Conservation (phyloP, 2,888 invertebrate genomes). For the Noctua fimbriata region DNA sequence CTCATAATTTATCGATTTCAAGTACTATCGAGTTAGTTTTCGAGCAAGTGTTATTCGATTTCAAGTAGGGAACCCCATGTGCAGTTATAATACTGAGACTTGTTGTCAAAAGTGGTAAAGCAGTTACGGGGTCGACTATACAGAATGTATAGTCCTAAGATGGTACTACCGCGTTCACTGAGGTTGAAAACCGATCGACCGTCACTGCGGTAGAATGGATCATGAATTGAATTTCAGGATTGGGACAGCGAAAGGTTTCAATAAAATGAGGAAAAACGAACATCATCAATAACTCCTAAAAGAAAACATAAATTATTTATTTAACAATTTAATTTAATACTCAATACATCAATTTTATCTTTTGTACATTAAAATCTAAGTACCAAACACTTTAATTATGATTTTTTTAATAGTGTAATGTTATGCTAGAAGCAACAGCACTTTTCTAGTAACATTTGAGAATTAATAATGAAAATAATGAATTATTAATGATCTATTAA, state of each 20-base stretch:
- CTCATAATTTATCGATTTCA: too few relatives aligned
- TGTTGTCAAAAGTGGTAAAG: not conserved
- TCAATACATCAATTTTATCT: slow-evolving; percentile 85
- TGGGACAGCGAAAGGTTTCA: not conserved
- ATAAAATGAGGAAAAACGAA: slow-evolving; percentile 19
- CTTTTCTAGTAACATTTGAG: slow-evolving; percentile 64
- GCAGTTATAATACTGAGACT: not conserved
- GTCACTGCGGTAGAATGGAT: not conserved
- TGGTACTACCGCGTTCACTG: not conserved
- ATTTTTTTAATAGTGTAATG: slow-evolving; percentile 74
- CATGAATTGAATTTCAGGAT: not conserved
- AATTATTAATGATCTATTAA: slow-evolving; percentile 30
- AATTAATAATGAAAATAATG: slow-evolving; percentile 45
- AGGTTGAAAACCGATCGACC: not conserved
- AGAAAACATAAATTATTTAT: slow-evolving; percentile 70
- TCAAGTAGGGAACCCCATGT: too few relatives aligned
- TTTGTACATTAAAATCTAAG: slow-evolving; percentile 86
- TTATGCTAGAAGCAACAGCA: slow-evolving; percentile 78
- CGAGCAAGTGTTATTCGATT: too few relatives aligned
- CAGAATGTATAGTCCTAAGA: not conserved
- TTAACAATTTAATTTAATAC: slow-evolving; percentile 87
- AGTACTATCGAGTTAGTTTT: too few relatives aligned
- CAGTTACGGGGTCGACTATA: not conserved
- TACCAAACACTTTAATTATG: slow-evolving; percentile 81
- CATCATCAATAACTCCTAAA: slow-evolving; percentile 38